Percentiles rank a stretch among this genome's conserved stretches.
phyloP scores from a whole-genome alignment of 2,113 vertebrate species.

The Eulemur macaco region DNA sequence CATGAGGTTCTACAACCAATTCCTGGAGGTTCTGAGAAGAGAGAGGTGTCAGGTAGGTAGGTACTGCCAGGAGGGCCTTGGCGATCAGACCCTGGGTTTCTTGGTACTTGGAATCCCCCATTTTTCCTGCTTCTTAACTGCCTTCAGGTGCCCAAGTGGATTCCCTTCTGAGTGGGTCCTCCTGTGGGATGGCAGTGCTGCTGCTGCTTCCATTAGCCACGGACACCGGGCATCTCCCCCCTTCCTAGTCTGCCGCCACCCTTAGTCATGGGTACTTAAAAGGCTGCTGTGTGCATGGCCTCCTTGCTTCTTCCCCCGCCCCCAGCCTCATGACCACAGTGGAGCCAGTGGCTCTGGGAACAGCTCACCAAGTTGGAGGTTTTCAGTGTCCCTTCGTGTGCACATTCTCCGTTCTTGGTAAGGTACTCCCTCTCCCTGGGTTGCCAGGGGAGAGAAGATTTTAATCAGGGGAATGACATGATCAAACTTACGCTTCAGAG shows the following conservation, averaged over 20 bases:
- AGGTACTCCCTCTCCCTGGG: background rate
- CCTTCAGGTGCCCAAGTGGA: background rate
- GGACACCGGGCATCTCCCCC: background rate
- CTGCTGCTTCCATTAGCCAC: background rate
- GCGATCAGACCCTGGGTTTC: background rate
- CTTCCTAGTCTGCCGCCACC: background rate
- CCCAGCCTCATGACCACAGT: background rate
- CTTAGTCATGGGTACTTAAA: background rate
- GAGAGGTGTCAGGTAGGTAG: background rate
- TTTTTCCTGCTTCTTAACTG: background rate
- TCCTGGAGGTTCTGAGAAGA: background rate
- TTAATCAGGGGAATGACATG: background rate
- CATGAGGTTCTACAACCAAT: background rate
- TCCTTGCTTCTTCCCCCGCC: no score
- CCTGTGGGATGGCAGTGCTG: background rate
- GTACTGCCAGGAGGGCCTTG: background rate
- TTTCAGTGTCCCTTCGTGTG: background rate
- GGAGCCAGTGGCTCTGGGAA: background rate
- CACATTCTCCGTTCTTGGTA: background rate
- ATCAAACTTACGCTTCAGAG: background rate
- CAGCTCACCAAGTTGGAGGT: background rate
- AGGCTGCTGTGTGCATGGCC: background rate
- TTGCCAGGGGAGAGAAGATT: slow-evolving; percentile 31
- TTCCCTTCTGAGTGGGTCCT: background rate
- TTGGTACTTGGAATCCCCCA: background rate